Conservation (phyloP, 2,888 invertebrate genomes). For the Eulithis prunata region DNA sequence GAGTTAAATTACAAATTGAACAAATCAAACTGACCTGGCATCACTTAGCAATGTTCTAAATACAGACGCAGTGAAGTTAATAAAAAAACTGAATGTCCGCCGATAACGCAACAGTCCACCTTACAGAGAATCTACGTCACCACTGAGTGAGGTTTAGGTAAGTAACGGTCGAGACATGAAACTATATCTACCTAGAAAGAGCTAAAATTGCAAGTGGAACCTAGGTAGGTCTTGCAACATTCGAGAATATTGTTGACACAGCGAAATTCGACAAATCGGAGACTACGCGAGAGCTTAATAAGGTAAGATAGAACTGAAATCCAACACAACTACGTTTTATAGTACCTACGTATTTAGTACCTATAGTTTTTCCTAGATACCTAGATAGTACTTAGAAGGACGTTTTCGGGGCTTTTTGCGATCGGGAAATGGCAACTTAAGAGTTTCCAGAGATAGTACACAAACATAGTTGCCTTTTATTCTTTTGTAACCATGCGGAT, state of each 20-base stretch:
- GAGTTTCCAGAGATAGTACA: too few relatives aligned
- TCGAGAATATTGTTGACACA: background rate
- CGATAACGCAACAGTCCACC: constrained; percentile 2
- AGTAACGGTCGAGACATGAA: constrained; percentile 2
- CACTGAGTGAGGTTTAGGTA: background rate
- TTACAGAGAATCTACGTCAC: background rate
- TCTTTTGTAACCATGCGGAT: too few relatives aligned
- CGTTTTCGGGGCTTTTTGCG: too few relatives aligned
- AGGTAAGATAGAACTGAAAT: background rate
- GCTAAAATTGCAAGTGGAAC: too few relatives aligned
- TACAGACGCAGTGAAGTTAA: background rate
- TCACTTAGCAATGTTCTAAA: background rate
- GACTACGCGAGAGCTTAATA: background rate
- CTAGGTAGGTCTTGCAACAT: background rate
- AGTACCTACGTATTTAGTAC: too few relatives aligned
- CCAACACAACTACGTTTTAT: too few relatives aligned
- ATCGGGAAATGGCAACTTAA: too few relatives aligned
- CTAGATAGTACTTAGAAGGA: too few relatives aligned
- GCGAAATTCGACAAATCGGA: constrained; percentile 1
- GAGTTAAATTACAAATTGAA: background rate
- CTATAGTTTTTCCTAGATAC: too few relatives aligned
- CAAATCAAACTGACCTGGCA: constrained; percentile 9
- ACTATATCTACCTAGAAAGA: background rate
- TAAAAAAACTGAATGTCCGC: background rate
- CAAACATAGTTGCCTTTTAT: too few relatives aligned